Base-by-base conservation (phyloP, 2,888 invertebrate genomes). In the Yponomeuta cagnagella region DNA sequence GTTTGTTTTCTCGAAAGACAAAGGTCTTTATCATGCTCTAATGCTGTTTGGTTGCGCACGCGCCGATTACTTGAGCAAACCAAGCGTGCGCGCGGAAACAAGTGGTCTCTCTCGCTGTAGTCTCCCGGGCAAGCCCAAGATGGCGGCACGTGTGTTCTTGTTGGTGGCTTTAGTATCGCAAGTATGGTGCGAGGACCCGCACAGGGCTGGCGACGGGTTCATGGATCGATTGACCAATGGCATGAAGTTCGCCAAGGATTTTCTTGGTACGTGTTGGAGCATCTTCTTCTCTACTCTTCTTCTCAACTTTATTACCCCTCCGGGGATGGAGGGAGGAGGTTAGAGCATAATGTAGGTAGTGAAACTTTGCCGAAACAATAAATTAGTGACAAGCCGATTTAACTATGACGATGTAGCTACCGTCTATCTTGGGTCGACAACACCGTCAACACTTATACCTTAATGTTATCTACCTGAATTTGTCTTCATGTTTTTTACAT, bases 221-320 rank as follows among this genome's bases (percentile, higher is more conserved):
- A 85, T 90, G 71, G 84, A 90, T 74, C 82, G 80, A 74, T 76
- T 92, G 64, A 89, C 78, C 71, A 84, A 74, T 74, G 92, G 92
- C 70, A 88, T 91, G 85, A 89, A 91, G 77, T 83, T 90, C 72
- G 91, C 91, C 1, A 82, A 85, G 70, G 85, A 90, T 78, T 84
- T 90, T 76, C 82, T 91, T 30, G 90, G 92, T 92, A 79, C 79
- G 87, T 82, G 68, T 68, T 69, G 52, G 15, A 15, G 52, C 15
- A 43, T 43, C 43, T 43, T 43, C 8, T 43, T 43, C 8, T 43
- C 43, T 43, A 37, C 5, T 37, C 0, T 37, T 37, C 23, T 23
- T 23, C 23, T 37, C 5, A 37, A 37, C 37, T 37, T 37, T 37
- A 37, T 4, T 37, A 23, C 23, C 23, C 23, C 1, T 23, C 23